Percentiles rank a stretch among this genome's conserved stretches.
Conservation (phyloP, 2,113 vertebrate species). For the Lophius piscatorius region DNA sequence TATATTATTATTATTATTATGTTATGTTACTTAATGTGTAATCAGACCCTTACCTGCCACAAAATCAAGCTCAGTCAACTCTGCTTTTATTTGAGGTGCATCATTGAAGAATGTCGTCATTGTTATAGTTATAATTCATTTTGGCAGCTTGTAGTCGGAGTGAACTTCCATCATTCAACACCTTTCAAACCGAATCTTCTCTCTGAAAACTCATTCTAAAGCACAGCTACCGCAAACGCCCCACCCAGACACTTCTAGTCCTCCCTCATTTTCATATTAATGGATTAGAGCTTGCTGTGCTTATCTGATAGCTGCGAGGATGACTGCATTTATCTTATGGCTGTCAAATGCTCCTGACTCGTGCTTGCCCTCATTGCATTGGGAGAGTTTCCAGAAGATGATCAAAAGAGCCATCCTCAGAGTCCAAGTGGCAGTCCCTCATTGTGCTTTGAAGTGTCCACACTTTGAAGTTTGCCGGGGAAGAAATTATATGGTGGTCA, state of each 20-base stretch:
- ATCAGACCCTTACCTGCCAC: not conserved
- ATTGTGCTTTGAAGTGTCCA: slow-evolving; percentile 72
- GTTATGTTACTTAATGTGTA: slow-evolving; percentile 4
- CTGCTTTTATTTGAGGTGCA: slow-evolving; percentile 22
- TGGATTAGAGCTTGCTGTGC: slow-evolving; percentile 71
- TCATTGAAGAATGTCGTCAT: slow-evolving; percentile 26
- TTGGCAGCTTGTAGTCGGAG: slow-evolving; percentile 10
- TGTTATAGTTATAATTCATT: slow-evolving; percentile 29
- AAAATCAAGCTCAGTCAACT: too few species aligned
- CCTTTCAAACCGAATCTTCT: slow-evolving; percentile 42
- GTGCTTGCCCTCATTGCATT: slow-evolving; percentile 67
- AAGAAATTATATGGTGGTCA: slow-evolving; percentile 74
- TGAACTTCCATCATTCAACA: slow-evolving; percentile 46
- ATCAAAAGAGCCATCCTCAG: slow-evolving; percentile 75
- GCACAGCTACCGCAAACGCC: slow-evolving; percentile 48
- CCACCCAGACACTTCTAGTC: slow-evolving; percentile 42
- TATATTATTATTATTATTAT: too few species aligned
- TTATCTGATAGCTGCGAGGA: slow-evolving; percentile 77
- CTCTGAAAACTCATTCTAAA: slow-evolving; percentile 51
- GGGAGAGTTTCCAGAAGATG: slow-evolving; percentile 70
- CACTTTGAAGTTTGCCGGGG: slow-evolving; percentile 70
- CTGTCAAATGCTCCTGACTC: slow-evolving; percentile 73
- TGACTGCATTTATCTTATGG: slow-evolving; percentile 76
- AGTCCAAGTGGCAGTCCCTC: slow-evolving; percentile 75
- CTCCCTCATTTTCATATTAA: slow-evolving; percentile 77